Evolutionary conservation across 2,113 vertebrate genomes (phyloP), one percentile per base, ranked within the genome.

Genomic region (Cepphus grylle): DNA sequence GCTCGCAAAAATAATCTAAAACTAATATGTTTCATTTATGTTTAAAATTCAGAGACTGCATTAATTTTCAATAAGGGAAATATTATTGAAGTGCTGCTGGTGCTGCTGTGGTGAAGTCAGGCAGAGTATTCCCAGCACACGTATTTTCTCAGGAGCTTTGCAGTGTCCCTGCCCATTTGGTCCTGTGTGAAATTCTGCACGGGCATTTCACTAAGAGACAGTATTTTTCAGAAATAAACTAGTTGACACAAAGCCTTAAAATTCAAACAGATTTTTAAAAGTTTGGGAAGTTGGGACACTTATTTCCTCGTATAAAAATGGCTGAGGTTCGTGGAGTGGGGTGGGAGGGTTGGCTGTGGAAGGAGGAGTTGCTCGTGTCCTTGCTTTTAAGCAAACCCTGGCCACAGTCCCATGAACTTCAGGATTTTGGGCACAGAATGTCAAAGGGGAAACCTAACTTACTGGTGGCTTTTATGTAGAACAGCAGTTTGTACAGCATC

Each of bases 41-140:
- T 95, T 96, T 98, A 97, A 98, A 97, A 97, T 97, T 95, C 96
- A 95, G 95, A 87, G 82, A 61, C 95, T 96, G 94, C 96, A 96
- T 98, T 98, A 97, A 97, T 98, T 98, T 98, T 98, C 97, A 97
- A 74, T 97, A 97, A 97, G 85, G 89, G 93, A 70, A 94, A 43
- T 55, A 69, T 93, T 92, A 86, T 58, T 88, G 92, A 93, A 96
- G 88, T 92, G 67, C 81, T 93, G n/a, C 55, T 97, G 84, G 86
- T 97, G 88, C 85, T 94, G 69, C 86, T 72, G 63, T 85, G 77
- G 87, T 92, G 76, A 82, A 91, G 78, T 86, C 83, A 94, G 92
- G 94, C 87, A 94, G 17, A 83, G n/a, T 96, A 94, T 96, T 90
- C 73, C 71, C 71, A 71, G 87, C 73, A 45, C 50, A 8, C 18